Conservation (phyloP, 1,140 invertebrate species). For the Myzus persicae region DNA sequence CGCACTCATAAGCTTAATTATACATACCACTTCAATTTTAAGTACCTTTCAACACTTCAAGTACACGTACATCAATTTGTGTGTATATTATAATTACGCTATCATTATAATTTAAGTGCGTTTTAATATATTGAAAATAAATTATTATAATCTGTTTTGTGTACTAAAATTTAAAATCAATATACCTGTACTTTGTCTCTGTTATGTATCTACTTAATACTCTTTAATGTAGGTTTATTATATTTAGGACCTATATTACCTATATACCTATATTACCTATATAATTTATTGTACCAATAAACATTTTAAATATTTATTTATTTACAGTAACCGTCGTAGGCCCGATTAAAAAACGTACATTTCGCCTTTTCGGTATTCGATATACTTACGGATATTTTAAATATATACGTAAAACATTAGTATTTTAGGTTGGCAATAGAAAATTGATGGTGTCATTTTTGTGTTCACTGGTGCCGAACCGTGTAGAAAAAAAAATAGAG, state of each 20-base stretch:
- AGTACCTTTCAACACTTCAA: not conserved
- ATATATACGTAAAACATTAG: not conserved
- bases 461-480: conserved; percentile 13
- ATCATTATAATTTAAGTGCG: not conserved
- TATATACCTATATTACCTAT: not conserved
- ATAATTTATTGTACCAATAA: not conserved
- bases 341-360: not conserved
- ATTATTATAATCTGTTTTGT: not conserved
- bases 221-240: not conserved
- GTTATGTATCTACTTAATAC: not conserved
- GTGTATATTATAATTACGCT: not conserved
- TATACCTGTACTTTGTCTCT: not conserved
- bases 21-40: not conserved
- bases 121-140: not conserved
- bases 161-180: not conserved
- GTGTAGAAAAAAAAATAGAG: not conserved
- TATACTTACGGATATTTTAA: not conserved
- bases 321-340: not conserved
- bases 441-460: conserved; percentile 5
- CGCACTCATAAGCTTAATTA: not conserved
- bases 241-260: not conserved
- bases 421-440: not conserved
- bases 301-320: not conserved
- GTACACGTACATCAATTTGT: not conserved
- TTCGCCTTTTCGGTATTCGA: not conserved